These are phyloP conservation scores for Trinectes maculatus DNA, from an alignment of 2,113 vertebrate species.

Conservation along the genomic window DNA sequence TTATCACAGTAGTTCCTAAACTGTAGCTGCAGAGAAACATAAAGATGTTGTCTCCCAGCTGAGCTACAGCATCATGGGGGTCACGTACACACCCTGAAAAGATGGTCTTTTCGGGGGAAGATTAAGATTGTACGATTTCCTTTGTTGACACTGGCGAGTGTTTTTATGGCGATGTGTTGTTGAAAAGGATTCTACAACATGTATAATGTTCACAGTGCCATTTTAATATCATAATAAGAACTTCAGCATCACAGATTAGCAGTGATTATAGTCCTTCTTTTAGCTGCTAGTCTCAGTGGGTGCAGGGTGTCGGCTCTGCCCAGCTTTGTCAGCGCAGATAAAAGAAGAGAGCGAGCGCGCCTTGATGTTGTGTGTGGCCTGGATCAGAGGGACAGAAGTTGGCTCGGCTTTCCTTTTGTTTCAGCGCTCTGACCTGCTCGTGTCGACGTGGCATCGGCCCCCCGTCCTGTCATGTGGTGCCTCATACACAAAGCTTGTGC, in stretches of 20 bases:
- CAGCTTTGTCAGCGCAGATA: slow-evolving; percentile 40
- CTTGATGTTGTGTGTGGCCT: slow-evolving; percentile 36
- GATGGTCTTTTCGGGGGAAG: too few relatives aligned
- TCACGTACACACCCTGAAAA: slow-evolving; percentile 23
- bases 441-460: slow-evolving; percentile 50
- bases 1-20: background rate
- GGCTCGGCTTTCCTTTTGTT: slow-evolving; percentile 58
- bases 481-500: slow-evolving; percentile 57
- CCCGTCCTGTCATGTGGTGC: slow-evolving; percentile 53
- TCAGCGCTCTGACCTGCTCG: slow-evolving; percentile 46
- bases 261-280: slow-evolving; percentile 4
- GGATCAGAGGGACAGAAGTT: slow-evolving; percentile 53
- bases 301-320: slow-evolving; percentile 32
- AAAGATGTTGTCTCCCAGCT: too few relatives aligned
- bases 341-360: slow-evolving; percentile 46
- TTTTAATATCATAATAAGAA: too few relatives aligned
- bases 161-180: background rate
- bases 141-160: background rate
- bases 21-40: background rate
- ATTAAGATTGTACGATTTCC: too few relatives aligned
- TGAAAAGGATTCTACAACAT: too few relatives aligned
- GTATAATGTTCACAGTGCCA: too few relatives aligned
- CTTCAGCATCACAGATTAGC: background rate
- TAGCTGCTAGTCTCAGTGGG: slow-evolving; percentile 11
- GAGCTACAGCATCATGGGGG: too few relatives aligned